phyloP scores from a whole-genome alignment of 2,113 vertebrate species.

The Xenopus tropicalis region UCB_Xtro_10.0 CM004448.2:110074501-110075000 shows the following conservation, averaged over 20 bases:
- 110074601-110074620: constrained; percentile 9
- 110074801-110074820: constrained; percentile 14
- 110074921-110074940: too few relatives aligned
- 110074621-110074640: constrained; percentile 18
- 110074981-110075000: too few relatives aligned
- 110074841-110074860: background rate
- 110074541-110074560: too few relatives aligned
- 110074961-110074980: too few relatives aligned
- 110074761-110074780: constrained; percentile 23
- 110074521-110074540: too few relatives aligned
- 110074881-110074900: too few relatives aligned
- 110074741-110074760: constrained; percentile 34
- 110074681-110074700: constrained; percentile 29
- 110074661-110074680: constrained; percentile 34
- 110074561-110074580: background rate
- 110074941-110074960: too few relatives aligned
- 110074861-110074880: background rate
- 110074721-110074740: constrained; percentile 34
- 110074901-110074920: too few relatives aligned
- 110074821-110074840: constrained; percentile 3
- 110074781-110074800: constrained; percentile 24
- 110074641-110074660: constrained; percentile 29
- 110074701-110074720: constrained; percentile 34
- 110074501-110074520: too few relatives aligned
- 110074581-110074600: background rate